A percentile compares a stretch with the other conserved stretches of the same genome.
These are phyloP conservation scores for Hydrotaea diabolus DNA, from an alignment of 2,888 invertebrate genomes.

Conservation along the genomic window DNA sequence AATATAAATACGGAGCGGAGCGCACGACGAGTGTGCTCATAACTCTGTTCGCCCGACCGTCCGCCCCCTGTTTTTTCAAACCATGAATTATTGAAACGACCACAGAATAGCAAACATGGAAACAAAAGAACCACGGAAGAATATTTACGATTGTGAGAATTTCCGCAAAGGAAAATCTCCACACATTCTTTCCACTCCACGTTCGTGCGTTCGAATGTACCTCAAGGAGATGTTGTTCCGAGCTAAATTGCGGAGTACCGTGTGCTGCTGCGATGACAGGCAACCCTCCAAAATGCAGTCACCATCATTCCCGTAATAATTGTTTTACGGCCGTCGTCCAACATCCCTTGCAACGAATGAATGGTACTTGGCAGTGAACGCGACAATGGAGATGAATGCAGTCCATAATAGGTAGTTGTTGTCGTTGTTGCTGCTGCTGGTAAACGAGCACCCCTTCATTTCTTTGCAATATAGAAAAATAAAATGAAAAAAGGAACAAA, in stretches of 20 bases:
- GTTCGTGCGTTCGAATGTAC: conserved; percentile 15
- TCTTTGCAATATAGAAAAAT: background rate
- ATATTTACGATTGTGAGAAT: conserved; percentile 62
- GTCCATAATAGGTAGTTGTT: conserved; percentile 7
- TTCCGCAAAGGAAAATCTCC: conserved; percentile 54
- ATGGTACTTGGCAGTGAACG: background rate
- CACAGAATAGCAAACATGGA: conserved; percentile 55
- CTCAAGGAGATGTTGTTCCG: conserved; percentile 40
- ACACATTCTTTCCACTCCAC: conserved; percentile 34
- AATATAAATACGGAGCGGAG: background rate
- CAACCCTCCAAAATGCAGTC: conserved; percentile 59
- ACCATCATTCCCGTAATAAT: conserved; percentile 49
- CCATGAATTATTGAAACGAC: conserved; percentile 63
- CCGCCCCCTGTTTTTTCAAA: conserved; percentile 60
- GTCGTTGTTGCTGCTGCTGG: conserved; percentile 22
- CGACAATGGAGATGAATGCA: conserved; percentile 32
- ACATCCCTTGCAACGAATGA: conserved; percentile 53
- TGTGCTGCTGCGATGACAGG: conserved; percentile 35
- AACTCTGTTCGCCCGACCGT: conserved; percentile 46
- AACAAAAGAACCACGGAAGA: conserved; percentile 55
- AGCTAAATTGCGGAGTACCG: conserved; percentile 32
- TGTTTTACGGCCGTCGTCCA: conserved; percentile 30
- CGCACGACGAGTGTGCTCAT: conserved; percentile 10
- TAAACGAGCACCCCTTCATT: conserved; percentile 50
- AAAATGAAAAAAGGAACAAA: conserved; percentile 11